phyloP scores from a whole-genome alignment of 1,140 invertebrate genomes.

The Mycetomoellerius zeteki region DNA sequence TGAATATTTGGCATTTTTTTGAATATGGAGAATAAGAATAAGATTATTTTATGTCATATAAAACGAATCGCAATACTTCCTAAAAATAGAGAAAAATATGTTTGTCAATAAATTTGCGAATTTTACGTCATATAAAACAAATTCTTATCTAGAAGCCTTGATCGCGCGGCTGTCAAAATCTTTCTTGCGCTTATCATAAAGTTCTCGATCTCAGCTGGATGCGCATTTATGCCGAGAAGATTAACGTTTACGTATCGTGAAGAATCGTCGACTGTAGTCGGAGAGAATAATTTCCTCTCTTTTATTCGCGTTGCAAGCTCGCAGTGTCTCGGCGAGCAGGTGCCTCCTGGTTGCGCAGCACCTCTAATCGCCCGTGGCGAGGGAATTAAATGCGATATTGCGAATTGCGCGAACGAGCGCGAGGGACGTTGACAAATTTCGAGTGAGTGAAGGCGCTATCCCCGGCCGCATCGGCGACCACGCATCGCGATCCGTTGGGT shows the following conservation, averaged over 20 bases:
- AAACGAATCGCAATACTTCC: no score
- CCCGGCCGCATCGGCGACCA: conserved; percentile 47
- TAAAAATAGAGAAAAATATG: no score
- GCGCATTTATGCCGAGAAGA: neutral
- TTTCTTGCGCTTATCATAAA: neutral
- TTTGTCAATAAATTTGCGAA: neutral
- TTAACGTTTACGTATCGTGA: neutral
- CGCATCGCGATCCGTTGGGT: conserved; percentile 55
- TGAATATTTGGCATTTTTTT: no score
- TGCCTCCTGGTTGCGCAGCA: conserved; percentile 21
- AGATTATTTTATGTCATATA: no score
- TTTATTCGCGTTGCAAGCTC: conserved; percentile 8
- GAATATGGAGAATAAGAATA: no score
- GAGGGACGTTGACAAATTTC: conserved; percentile 67
- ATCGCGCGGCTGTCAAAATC: neutral
- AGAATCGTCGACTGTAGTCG: neutral
- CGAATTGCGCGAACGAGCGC: conserved; percentile 4
- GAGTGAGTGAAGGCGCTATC: conserved; percentile 28
- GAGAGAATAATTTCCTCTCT: neutral
- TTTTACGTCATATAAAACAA: neutral
- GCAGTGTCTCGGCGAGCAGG: conserved; percentile 22
- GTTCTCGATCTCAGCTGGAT: neutral
- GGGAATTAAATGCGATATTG: conserved; percentile 44
- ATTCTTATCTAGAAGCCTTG: neutral
- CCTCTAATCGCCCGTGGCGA: conserved; percentile 34